Conservation (phyloP, 2,113 vertebrate genomes). For the Ariopsis seemanni region DNA sequence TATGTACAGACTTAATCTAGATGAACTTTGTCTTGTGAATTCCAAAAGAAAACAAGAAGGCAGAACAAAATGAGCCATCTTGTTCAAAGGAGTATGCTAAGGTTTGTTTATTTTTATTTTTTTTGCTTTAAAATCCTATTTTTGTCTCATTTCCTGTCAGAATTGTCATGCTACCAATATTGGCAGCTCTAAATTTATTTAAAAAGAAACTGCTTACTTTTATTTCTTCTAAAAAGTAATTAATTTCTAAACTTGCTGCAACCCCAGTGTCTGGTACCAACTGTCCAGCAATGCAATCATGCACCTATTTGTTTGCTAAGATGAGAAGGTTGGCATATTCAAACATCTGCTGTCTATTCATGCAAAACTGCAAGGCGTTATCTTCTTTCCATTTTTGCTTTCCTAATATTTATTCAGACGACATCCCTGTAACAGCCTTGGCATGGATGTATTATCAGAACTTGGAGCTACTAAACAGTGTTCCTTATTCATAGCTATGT, state of each 20-base stretch:
- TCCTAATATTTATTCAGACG: constrained; percentile 20
- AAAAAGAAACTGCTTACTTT: neutral
- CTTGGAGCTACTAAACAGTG: neutral
- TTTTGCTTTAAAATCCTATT: neutral
- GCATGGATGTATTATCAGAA: neutral
- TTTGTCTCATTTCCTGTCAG: neutral
- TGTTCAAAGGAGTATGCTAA: neutral
- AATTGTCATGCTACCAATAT: neutral
- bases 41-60: neutral
- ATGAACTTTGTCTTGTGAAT: neutral
- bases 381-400: constrained; percentile 2
- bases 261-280: neutral
- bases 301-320: constrained; percentile 24
- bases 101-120: neutral
- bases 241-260: neutral
- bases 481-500: neutral
- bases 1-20: neutral
- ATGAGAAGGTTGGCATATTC: constrained; percentile 8
- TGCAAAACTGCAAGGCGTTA: constrained; percentile 8
- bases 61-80: neutral
- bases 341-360: constrained; percentile 11
- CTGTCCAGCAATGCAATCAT: neutral
- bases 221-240: neutral
- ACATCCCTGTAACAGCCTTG: neutral
- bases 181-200: neutral